Conservation (phyloP, 1,140 invertebrate genomes). For the Stegodyphus dumicola region DNA sequence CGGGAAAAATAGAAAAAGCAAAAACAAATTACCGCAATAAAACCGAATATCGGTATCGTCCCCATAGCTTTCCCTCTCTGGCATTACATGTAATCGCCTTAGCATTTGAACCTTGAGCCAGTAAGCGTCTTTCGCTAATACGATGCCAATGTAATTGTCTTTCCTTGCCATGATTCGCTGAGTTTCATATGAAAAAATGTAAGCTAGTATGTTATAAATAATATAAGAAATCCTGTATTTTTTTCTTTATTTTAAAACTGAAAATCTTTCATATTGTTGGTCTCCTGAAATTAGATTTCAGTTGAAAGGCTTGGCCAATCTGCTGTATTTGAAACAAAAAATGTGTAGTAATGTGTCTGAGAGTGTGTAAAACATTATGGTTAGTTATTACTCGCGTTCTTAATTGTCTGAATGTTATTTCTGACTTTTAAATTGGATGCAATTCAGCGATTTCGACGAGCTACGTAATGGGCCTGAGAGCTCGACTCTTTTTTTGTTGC, state of each 20-base stretch:
- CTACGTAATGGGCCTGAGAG: constrained; percentile 37
- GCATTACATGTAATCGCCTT: constrained; percentile 56
- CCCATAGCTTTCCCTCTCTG: constrained; percentile 43
- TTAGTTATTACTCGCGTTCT: constrained; percentile 34
- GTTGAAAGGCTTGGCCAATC: no score
- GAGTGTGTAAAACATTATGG: no score
- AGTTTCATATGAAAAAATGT: constrained; percentile 39
- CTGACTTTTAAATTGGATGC: constrained; percentile 41
- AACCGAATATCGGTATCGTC: constrained; percentile 49
- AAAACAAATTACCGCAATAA: constrained; percentile 56
- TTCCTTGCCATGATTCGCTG: constrained; percentile 26
- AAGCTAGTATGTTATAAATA: constrained; percentile 40
- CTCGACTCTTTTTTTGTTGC: constrained; percentile 20
- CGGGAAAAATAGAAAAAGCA: constrained; percentile 35
- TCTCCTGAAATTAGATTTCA: no score
- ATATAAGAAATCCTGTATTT: constrained; percentile 1
- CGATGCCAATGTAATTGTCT: constrained; percentile 49
- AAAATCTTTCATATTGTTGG: background rate
- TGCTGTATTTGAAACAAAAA: no score
- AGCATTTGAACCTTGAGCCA: constrained; percentile 52
- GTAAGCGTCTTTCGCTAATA: constrained; percentile 45
- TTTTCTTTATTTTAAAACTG: background rate
- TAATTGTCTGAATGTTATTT: constrained; percentile 45
- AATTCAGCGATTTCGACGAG: constrained; percentile 23
- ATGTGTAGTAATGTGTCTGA: no score